Evolutionary conservation across 2,113 vertebrate species (phyloP).

Genomic region (Chlorodrepanis virens): DNA sequence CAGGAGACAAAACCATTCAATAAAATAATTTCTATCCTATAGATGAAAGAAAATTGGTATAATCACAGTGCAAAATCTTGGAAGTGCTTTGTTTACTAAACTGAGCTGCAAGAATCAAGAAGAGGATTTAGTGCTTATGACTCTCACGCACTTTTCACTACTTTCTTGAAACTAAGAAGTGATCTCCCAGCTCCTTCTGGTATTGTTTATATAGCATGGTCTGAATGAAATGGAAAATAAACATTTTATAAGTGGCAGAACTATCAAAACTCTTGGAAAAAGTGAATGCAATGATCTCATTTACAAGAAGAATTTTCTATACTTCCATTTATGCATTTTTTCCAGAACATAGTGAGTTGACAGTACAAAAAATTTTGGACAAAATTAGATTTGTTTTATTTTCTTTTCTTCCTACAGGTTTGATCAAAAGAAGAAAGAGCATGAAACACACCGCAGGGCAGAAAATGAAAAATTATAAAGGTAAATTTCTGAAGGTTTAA

Average conservation of each 20-base stretch:
- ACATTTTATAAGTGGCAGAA: background rate
- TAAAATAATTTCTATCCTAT: slow-evolving; percentile 50
- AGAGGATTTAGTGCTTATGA: background rate
- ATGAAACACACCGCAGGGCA: background rate
- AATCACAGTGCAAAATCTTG: slow-evolving; percentile 65
- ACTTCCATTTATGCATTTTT: background rate
- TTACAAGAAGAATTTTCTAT: background rate
- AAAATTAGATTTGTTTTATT: background rate
- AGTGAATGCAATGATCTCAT: background rate
- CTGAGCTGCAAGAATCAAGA: background rate
- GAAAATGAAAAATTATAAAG: background rate
- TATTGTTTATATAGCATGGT: background rate
- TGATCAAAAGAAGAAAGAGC: background rate
- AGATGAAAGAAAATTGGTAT: slow-evolving; percentile 68
- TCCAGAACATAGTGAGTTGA: background rate
- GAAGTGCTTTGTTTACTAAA: slow-evolving; percentile 57
- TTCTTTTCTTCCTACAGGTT: background rate
- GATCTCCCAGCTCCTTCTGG: background rate
- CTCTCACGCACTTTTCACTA: background rate
- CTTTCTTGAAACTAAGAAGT: background rate
- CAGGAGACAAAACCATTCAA: slow-evolving; percentile 68
- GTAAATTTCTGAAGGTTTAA: background rate
- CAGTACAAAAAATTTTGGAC: background rate
- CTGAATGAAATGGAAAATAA: background rate
- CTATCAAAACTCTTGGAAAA: background rate